Evolutionary conservation across 2,113 vertebrate genomes (phyloP), one percentile per base, ranked within the genome.

Genomic region (Xiphophorus hellerii): DNA sequence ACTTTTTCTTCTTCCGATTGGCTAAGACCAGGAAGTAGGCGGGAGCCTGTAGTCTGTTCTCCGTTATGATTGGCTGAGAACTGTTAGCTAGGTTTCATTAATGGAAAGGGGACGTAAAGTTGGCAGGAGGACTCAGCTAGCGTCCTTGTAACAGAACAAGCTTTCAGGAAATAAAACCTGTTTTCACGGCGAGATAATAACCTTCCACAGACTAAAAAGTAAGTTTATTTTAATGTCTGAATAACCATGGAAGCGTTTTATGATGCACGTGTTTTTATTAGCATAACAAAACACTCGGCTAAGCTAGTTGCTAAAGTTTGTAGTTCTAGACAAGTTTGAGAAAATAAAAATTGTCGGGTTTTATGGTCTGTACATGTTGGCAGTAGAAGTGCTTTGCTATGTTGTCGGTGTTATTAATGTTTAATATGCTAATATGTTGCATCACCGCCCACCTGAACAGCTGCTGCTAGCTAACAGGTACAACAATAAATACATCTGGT

Each of bases 1-100:
- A 0, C 0, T 3, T 6, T 25, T 20, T 0, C 30, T 15, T 17
- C 17, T 17, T 85, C 30, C 82, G 66, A 91, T 92, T 93, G 88
- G 92, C 65, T 79, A 2, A 10, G 1, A 25, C 0, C 2, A 8
- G 0, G 0, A 25, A 48, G 29, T 0, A 25, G 88, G 88, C 84
- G 86, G 81, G 37, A 0, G 0, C 3, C 3, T 42, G 0, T 20
- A 0, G 0, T 1, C 0, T 3, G 28, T 37, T 1, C 20, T 44
- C 1, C 1, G 1, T 25, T 1, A 0, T 51, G 83, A 89, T 88
- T 90, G 85, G 90, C 30, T 66, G 9, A 28, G 39, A 0, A 13
- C 7, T 0, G 3, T 71, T 77, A 29, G 1, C 3, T 1, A 0
- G 31, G 37, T 1, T 11, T 12, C 15, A 2, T 6, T 27, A 8